phyloP scores from a whole-genome alignment of 2,113 vertebrate species.

The Phycodurus eques region DNA sequence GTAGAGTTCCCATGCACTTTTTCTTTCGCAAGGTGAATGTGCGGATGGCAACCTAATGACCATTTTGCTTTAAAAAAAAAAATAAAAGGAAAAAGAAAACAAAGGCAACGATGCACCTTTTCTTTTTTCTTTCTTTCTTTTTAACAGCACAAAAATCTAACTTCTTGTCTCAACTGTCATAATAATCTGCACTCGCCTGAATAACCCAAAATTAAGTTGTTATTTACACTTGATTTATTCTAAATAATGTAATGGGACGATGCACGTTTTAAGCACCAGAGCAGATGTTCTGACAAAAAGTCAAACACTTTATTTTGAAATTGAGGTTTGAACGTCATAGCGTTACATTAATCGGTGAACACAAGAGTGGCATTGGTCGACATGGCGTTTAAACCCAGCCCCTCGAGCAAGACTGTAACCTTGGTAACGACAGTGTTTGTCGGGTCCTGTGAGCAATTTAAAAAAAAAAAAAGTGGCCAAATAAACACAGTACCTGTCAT shows the following conservation, averaged over 20 bases:
- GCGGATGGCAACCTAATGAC: slow-evolving; percentile 74
- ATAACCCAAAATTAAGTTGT: neutral
- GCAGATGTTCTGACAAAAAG: neutral
- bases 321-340: no score
- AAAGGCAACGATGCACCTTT: neutral
- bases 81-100: neutral
- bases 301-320: neutral
- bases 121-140: neutral
- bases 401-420: neutral
- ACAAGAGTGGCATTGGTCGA: neutral
- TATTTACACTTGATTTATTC: neutral
- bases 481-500: neutral
- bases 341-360: neutral
- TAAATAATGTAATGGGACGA: neutral
- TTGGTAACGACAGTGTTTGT: slow-evolving; percentile 47
- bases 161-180: slow-evolving; percentile 20
- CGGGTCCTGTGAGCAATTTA: neutral
- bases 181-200: neutral
- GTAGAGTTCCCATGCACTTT: slow-evolving; percentile 63
- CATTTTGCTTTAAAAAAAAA: slow-evolving; percentile 29
- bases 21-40: slow-evolving; percentile 68
- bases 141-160: neutral
- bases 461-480: neutral
- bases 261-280: neutral
- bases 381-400: slow-evolving; percentile 16